A percentile compares a stretch with the other conserved stretches of the same genome.
phyloP scores from a whole-genome alignment of 1,140 invertebrate species.

The Acyrthosiphon pisum region DNA sequence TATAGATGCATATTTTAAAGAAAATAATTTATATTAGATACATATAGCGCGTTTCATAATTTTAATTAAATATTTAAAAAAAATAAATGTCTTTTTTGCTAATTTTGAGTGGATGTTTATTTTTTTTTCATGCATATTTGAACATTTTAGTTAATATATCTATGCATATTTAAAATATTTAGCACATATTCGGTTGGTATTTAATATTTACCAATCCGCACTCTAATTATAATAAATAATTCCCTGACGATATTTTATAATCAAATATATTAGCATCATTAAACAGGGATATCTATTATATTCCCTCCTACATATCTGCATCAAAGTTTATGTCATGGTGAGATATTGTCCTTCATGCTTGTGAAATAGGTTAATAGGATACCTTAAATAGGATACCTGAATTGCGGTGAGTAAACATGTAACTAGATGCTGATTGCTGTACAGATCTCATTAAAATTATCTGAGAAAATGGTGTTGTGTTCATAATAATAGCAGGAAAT shows the following conservation, averaged over 20 bases:
- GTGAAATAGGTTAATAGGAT: neutral
- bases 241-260: neutral
- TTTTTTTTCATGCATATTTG: no score
- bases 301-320: neutral
- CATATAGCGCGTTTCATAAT: no score
- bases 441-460: constrained; percentile 23
- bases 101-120: no score
- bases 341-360: neutral
- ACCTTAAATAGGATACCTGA: constrained; percentile 13
- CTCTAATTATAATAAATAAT: no score
- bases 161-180: no score
- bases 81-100: no score
- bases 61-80: no score
- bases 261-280: neutral
- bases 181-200: no score
- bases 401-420: neutral
- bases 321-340: neutral
- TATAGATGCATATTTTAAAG: no score
- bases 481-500: neutral
- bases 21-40: no score
- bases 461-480: neutral
- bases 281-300: neutral
- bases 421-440: constrained; percentile 22
- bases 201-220: no score
- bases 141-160: no score